A percentile compares a stretch with the other conserved stretches of the same genome.
These are phyloP conservation scores for Drosophila jambulina DNA, from an alignment of 1,140 invertebrate genomes.

Conservation along the genomic window DNA sequence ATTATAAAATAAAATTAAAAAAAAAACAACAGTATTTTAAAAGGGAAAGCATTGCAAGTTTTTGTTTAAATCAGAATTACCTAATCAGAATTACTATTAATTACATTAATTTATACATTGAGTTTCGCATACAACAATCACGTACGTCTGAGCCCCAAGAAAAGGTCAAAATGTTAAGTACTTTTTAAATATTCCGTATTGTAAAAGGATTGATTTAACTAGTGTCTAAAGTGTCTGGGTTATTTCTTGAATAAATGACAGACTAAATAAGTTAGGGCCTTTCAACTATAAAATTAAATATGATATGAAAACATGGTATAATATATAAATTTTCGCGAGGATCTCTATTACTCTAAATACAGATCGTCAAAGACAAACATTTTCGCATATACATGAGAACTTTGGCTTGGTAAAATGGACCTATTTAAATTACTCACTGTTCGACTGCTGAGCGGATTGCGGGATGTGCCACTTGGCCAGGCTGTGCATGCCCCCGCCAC, in stretches of 20 bases:
- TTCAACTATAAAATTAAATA: background rate
- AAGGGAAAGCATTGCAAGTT: no score
- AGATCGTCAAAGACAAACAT: background rate
- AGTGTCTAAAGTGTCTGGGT: background rate
- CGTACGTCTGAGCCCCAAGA: background rate
- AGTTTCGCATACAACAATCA: background rate
- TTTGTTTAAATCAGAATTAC: background rate
- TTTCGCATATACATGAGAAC: background rate
- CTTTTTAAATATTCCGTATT: background rate
- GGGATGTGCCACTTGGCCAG: conserved; percentile 89
- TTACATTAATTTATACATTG: background rate
- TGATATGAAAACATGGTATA: background rate
- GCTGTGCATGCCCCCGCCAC: conserved; percentile 70
- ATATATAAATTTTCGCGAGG: no score
- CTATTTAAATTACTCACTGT: conserved; percentile 70
- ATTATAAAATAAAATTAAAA: background rate
- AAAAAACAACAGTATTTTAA: no score
- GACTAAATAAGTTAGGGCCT: no score
- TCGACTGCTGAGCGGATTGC: conserved; percentile 86
- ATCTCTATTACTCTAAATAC: background rate
- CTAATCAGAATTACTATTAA: no score
- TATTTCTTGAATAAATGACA: no score
- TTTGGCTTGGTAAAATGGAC: background rate
- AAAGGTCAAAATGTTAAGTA: background rate
- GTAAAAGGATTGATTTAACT: background rate